Evolutionary conservation across 1,140 invertebrate species (phyloP), one percentile per base, ranked within the genome.

Genomic region (Armadillidium nasatum): DNA sequence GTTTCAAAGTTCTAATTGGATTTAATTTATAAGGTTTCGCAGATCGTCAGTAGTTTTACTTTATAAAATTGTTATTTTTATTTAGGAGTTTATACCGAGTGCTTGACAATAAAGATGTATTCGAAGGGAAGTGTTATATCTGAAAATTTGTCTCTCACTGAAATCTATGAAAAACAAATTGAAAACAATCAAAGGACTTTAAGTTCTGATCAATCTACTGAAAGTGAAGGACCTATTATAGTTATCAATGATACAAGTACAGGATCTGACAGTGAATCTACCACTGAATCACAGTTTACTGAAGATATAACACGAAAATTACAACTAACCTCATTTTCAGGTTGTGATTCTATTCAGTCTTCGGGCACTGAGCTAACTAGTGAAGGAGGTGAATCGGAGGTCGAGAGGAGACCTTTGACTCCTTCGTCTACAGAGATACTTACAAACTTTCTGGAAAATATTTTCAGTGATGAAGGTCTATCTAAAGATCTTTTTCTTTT

Each of bases 401-500:
- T 74, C 7, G 74, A 74, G 54, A 22, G 21, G 10, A 19, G 44
- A 22, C 44, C 69, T 10, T 44, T 76, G 10, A 45, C 76, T 11
- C 69, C 73, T 0, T 70, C 77, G 54, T 68, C 77, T 4, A 23
- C 50, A 22, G 21, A 13, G 22, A 67, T 72, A 22, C 72, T 95
- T 74, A 89, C 93, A 45, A 87, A 90, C 50, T 92, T 94, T 83
- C 93, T 95, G 7, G 94, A 95, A 85, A 95, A 93, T 83, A 96
- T 97, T 85, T 97, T 98, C 84, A 95, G 94, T 73, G 94, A 97
- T 84, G 93, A 92, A n/a, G 95, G 95, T 83, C 94, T 98, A 76
- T 89, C 94, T 0, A 96, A 96, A 84, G 95, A 98, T 84, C 94
- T 95, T 0, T 98, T 98, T 85, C 86, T 98, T 7, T 84, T 97